Conservation (phyloP, 2,113 vertebrate species). For the Orcinus orca region DNA sequence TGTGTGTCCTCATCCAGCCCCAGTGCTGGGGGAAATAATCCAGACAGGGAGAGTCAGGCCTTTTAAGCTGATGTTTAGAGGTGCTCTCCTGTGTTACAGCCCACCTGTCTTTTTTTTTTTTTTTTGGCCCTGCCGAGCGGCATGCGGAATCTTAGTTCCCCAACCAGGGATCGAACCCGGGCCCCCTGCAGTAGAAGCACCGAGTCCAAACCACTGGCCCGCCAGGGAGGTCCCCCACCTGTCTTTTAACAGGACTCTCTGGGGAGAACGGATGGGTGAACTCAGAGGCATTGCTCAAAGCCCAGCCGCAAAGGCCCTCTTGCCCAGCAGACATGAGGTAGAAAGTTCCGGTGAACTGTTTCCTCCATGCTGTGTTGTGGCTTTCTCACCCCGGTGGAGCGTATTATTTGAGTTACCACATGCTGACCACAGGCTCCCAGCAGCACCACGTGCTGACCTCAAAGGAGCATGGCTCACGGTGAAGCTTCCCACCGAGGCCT, state of each 20-base stretch:
- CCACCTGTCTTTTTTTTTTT: not conserved
- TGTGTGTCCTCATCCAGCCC: not conserved
- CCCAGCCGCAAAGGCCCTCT: not conserved
- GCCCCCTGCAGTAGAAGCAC: accelerated
- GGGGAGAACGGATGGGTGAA: accelerated
- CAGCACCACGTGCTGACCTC: conserved; percentile 49
- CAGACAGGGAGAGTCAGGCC: not conserved
- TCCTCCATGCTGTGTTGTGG: conserved; percentile 42
- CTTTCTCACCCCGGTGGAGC: conserved; percentile 50
- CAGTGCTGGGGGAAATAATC: not conserved
- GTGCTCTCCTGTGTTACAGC: not conserved
- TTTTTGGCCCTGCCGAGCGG: not conserved
- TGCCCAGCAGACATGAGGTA: not conserved
- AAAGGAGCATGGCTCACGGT: not conserved
- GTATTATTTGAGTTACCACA: conserved; percentile 55
- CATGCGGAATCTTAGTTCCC: not conserved
- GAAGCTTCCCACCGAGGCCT: not conserved
- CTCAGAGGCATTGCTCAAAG: not conserved
- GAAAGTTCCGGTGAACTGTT: not conserved
- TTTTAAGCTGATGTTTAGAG: not conserved
- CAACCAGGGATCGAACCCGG: not conserved
- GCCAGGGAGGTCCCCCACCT: not conserved
- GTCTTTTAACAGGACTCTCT: not conserved
- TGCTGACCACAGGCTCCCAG: conserved; percentile 63
- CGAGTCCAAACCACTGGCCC: not conserved